Conservation (phyloP, 1,140 invertebrate genomes). For the Forficula auricularia region DNA sequence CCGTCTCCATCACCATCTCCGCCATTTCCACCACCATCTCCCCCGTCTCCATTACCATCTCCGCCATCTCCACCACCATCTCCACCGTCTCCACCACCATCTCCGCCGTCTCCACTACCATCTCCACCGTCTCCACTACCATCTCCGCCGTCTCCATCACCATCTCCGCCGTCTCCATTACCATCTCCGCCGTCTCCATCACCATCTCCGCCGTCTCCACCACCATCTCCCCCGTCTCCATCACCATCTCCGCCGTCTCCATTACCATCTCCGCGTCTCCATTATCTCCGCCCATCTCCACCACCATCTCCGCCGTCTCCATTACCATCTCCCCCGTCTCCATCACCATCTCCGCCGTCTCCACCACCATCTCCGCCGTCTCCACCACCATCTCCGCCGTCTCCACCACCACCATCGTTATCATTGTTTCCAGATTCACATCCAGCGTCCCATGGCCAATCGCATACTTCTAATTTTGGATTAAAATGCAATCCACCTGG, state of each 20-base stretch:
- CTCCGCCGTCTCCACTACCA: background rate
- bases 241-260: background rate
- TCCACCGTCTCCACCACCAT: background rate
- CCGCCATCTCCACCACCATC: background rate
- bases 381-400: background rate
- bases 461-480: slow-evolving; percentile 15
- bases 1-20: background rate
- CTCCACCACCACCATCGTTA: background rate
- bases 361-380: too few species aligned
- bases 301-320: too few species aligned
- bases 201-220: too few species aligned
- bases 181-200: background rate
- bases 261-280: too few species aligned
- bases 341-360: background rate
- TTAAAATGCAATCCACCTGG: slow-evolving; percentile 13
- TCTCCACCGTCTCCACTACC: background rate
- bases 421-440: background rate
- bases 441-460: slow-evolving; percentile 12
- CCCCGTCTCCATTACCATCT: background rate
- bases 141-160: background rate
- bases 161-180: background rate
- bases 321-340: background rate
- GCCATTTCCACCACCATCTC: background rate
- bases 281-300: too few species aligned
- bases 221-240: background rate